Evolutionary conservation across 2,113 vertebrate species (phyloP).

Genomic region (Dipodomys merriami): DNA sequence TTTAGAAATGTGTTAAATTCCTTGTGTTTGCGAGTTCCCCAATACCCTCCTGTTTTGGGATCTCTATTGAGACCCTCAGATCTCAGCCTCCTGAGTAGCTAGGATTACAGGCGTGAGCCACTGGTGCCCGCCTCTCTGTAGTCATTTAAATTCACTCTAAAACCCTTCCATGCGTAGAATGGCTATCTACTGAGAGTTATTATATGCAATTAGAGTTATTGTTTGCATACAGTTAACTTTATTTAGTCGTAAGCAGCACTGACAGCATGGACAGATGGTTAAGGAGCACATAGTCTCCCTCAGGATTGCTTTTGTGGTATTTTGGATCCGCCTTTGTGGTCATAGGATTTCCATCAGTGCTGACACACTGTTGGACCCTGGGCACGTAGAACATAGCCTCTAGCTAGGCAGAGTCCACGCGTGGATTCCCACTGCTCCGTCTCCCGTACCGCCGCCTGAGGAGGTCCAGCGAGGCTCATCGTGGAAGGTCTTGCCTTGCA

Average conservation of each 20-base stretch:
- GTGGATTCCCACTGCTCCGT: neutral
- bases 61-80: neutral
- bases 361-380: neutral
- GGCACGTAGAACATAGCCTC: neutral
- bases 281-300: neutral
- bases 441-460: neutral
- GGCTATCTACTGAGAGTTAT: neutral
- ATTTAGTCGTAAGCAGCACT: neutral
- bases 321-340: neutral
- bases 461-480: neutral
- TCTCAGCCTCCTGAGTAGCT: too few relatives aligned
- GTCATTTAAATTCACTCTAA: neutral
- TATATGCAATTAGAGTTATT: neutral
- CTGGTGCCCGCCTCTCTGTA: too few relatives aligned
- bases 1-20: neutral
- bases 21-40: neutral
- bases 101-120: too few relatives aligned
- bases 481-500: conserved; percentile 73
- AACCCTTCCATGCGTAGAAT: neutral
- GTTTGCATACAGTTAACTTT: neutral
- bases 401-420: neutral
- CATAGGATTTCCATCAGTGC: neutral
- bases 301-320: neutral
- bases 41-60: neutral
- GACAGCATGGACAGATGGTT: neutral